Base-by-base conservation (phyloP, 37 sponge, comb jelly and placozoan genomes). In the Aplysina aerophoba region DNA sequence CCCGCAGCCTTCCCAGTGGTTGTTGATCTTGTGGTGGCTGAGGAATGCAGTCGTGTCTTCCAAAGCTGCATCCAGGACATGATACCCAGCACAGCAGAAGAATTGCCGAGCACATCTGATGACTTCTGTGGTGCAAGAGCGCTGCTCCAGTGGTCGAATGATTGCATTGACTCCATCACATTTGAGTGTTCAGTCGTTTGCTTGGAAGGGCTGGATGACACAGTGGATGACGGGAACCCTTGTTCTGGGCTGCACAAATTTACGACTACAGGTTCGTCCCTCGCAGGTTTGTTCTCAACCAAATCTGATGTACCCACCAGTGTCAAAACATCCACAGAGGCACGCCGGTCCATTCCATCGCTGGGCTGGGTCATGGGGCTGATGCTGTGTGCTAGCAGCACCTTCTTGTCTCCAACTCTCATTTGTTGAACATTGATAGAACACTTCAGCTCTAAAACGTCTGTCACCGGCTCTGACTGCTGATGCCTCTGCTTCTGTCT, bases 41-140 rank as follows among this genome's bases (percentile, higher is more conserved):
- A 4, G 19, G 20, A 6, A 1, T 19, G 21, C 44, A 50, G 5
- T 27, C 38, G 15, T 39, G 38, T 63, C 67, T 79, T 57, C 87
- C 87, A 86, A 24, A 15, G 62, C 15, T 34, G 55, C 5, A 86
- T 63, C 87, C 87, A 86, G 27, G 30, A 24, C 15, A 27, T 19
- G 0, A 86, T 56, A 12, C 20, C 55, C 19, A 21, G 6, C 35
- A 57, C 33, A n/a, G 87, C 80, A 63, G 4, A 20, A 22, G 28
- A 35, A 60, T 78, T 86, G 1, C 68, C 87, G 3, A 78, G 68
- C 63, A 86, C 28, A 19, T 86, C 80, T 20, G 16, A 21, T 21
- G 53, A 19, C 30, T 61, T 35, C 21, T 17, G 21, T 4, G 87
- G 87, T 6, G 80, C 54, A 15, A 80, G 38, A 31, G 25, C 4